Percentiles rank a stretch among this genome's conserved stretches.
Conservation (phyloP, 2,888 invertebrate genomes). For the Rotaria macrura region DNA sequence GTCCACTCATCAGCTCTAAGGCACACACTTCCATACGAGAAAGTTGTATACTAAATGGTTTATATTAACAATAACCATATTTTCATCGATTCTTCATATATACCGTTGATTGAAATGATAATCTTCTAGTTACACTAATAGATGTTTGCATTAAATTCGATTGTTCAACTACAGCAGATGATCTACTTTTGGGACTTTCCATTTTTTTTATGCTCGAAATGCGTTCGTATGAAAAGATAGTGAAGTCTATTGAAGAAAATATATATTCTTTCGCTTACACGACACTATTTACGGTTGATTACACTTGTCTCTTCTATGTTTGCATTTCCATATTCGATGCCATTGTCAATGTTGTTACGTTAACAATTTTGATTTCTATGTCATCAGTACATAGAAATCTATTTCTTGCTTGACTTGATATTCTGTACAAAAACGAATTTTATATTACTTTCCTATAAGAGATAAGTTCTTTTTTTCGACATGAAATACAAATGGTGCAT, state of each 20-base stretch:
- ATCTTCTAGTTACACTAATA: background rate
- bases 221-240: background rate
- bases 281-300: background rate
- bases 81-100: conserved; percentile 16
- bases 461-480: too few species aligned
- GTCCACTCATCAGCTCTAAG: too few species aligned
- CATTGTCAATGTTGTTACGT: too few species aligned
- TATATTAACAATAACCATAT: background rate
- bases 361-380: too few species aligned
- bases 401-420: too few species aligned
- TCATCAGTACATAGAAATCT: too few species aligned
- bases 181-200: background rate
- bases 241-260: background rate
- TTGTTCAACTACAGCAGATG: background rate
- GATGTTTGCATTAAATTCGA: background rate
- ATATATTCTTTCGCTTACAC: background rate
- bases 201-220: background rate
- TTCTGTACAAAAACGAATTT: background rate
- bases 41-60: too few species aligned
- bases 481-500: too few species aligned
- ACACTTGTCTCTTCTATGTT: background rate
- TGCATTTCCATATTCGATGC: background rate
- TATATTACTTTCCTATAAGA: background rate
- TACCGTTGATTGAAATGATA: background rate
- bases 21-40: too few species aligned